phyloP scores from a whole-genome alignment of 2,888 invertebrate genomes.

The Agrotis ipsilon region DNA sequence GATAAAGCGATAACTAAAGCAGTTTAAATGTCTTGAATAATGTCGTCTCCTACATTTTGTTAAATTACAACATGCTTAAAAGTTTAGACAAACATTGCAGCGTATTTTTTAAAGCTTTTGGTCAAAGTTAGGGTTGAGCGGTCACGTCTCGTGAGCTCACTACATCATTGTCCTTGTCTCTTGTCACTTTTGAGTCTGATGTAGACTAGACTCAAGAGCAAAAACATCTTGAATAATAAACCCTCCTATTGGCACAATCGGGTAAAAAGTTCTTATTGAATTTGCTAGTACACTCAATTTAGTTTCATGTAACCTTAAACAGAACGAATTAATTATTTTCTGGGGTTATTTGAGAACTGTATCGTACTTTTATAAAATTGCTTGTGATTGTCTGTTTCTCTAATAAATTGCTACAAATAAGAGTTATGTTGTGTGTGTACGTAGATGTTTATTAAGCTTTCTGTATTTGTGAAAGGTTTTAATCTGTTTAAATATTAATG shows the following conservation, averaged over 20 bases:
- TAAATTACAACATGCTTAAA: background rate
- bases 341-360: conserved; percentile 27
- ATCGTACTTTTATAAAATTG: background rate
- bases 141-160: no score
- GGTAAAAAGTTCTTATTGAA: conserved; percentile 25
- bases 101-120: no score
- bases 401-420: background rate
- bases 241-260: no score
- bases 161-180: no score
- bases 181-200: no score
- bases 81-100: background rate
- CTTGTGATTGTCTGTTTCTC: background rate
- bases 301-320: conserved; percentile 27
- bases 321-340: conserved; percentile 11
- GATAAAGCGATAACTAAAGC: background rate
- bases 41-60: background rate
- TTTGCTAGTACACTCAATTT: conserved; percentile 28
- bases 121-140: no score
- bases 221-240: no score
- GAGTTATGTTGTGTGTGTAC: background rate
- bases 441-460: background rate
- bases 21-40: conserved; percentile 1
- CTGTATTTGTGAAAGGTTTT: background rate
- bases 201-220: no score
- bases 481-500: background rate